Conservation (phyloP, 2,113 vertebrate species). For the Sinocyclocheilus rhinocerous region DNA sequence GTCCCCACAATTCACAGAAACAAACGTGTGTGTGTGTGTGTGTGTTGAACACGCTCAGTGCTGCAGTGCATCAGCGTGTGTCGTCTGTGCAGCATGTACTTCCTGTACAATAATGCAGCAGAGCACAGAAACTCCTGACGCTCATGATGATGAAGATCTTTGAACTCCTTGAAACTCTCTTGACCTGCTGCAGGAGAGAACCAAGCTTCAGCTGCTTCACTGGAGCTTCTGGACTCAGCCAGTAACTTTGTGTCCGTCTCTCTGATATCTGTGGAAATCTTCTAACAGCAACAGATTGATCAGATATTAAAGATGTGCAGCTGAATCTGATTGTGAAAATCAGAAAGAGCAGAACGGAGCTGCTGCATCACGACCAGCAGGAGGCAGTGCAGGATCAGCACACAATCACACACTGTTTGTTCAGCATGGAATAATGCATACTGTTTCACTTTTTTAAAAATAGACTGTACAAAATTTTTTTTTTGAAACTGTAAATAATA, state of each 20-base stretch:
- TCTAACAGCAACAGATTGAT: neutral
- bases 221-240: neutral
- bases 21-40: neutral
- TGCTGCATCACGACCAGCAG: neutral
- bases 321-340: neutral
- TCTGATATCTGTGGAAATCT: neutral
- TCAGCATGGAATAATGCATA: neutral
- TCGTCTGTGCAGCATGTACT: conserved; percentile 5
- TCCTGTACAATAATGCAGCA: conserved; percentile 42
- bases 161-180: neutral
- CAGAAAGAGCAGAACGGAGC: neutral
- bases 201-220: neutral
- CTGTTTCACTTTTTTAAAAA: neutral
- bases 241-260: neutral
- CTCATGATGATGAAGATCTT: neutral
- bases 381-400: neutral
- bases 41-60: too few relatives aligned
- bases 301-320: neutral
- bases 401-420: neutral
- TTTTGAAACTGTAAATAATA: too few relatives aligned
- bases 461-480: too few relatives aligned
- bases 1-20: too few relatives aligned
- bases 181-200: neutral
- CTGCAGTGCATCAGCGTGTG: neutral
- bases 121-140: neutral